Conservation (phyloP, 2,888 invertebrate species). For the Noctuana brunneofusca region DNA sequence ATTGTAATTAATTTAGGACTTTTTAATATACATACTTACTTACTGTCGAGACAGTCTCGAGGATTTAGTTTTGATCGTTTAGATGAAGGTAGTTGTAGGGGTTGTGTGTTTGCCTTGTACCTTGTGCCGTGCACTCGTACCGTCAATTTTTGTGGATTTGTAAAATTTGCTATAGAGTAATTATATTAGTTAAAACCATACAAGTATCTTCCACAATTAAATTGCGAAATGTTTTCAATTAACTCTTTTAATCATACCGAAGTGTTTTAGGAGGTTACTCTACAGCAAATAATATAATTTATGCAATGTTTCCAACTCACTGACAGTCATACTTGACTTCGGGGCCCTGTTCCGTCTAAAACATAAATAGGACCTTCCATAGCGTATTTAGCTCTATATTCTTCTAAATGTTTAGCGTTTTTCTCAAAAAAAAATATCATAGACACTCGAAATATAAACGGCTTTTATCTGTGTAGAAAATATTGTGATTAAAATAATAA, state of each 20-base stretch:
- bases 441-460: neutral
- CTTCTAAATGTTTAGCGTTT: conserved; percentile 25
- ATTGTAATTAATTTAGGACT: conserved; percentile 5
- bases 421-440: conserved; percentile 2
- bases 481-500: conserved; percentile 25
- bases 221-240: no score
- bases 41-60: conserved; percentile 15
- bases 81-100: conserved; percentile 36
- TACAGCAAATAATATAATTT: conserved; percentile 8
- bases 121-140: no score
- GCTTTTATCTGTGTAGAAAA: conserved; percentile 18
- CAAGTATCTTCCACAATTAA: no score
- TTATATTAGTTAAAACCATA: no score
- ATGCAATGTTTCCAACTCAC: conserved; percentile 10
- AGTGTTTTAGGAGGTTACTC: no score
- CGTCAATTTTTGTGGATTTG: conserved; percentile 40
- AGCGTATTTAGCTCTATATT: conserved; percentile 28
- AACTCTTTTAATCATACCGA: no score
- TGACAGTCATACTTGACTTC: conserved; percentile 19
- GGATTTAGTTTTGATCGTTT: conserved; percentile 31
- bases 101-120: conserved; percentile 41
- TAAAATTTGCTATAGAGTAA: conserved; percentile 10
- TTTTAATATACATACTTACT: conserved; percentile 11
- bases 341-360: conserved; percentile 33
- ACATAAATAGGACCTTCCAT: conserved; percentile 29